These are phyloP conservation scores for Rutpela maculata DNA, from an alignment of 2,888 invertebrate genomes.

Conservation along the genomic window DNA sequence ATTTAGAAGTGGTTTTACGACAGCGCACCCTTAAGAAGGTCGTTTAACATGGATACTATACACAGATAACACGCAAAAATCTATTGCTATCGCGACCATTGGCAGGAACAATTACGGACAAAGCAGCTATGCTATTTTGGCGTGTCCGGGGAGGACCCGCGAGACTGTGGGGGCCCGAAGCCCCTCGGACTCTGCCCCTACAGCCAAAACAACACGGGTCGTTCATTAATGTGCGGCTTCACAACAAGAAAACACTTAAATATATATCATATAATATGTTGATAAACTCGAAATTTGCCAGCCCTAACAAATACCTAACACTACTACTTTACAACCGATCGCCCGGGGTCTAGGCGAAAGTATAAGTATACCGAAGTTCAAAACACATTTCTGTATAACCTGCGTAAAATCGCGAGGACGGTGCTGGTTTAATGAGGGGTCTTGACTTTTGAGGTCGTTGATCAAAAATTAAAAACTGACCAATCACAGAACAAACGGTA, in stretches of 20 bases:
- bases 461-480: neutral
- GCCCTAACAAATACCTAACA: slow-evolving; percentile 71
- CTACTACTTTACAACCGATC: slow-evolving; percentile 60
- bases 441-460: neutral
- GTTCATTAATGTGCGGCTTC: slow-evolving; percentile 66
- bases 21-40: slow-evolving; percentile 41
- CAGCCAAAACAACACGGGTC: slow-evolving; percentile 70
- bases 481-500: neutral
- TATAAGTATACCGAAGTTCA: slow-evolving; percentile 45
- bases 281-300: slow-evolving; percentile 69
- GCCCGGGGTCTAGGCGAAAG: slow-evolving; percentile 48
- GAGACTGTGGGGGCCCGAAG: slow-evolving; percentile 59
- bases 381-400: slow-evolving; percentile 43
- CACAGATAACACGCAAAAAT: slow-evolving; percentile 66
- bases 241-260: slow-evolving; percentile 73
- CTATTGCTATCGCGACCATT: slow-evolving; percentile 72
- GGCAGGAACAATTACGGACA: slow-evolving; percentile 75
- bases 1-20: neutral
- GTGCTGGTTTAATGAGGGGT: neutral
- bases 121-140: slow-evolving; percentile 71
- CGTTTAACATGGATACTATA: slow-evolving; percentile 65
- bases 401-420: neutral
- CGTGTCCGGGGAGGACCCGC: slow-evolving; percentile 60
- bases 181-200: slow-evolving; percentile 57
- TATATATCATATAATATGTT: slow-evolving; percentile 66